Percentiles rank a stretch among this genome's conserved stretches.
Conservation (phyloP, 2,797 vertebrate species). For the Eospalax fontanierii region DNA sequence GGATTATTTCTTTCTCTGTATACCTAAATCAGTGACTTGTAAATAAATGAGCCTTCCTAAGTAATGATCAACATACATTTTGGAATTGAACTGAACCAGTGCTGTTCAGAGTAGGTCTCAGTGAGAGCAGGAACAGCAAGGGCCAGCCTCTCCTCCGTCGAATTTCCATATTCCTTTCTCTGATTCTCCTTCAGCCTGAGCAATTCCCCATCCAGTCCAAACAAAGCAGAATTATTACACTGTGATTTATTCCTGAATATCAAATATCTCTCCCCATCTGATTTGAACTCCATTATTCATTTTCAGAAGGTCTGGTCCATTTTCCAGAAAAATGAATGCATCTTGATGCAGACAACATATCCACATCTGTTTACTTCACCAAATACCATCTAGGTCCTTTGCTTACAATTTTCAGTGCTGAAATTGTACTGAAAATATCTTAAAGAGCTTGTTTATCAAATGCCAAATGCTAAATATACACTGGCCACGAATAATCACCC, state of each 20-base stretch:
- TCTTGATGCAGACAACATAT: background rate
- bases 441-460: conserved; percentile 68
- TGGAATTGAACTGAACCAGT: background rate
- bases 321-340: conserved; percentile 68
- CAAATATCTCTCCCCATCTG: conserved; percentile 38
- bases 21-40: background rate
- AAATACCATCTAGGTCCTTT: conserved; percentile 64
- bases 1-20: background rate
- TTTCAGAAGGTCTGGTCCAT: conserved; percentile 46
- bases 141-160: background rate
- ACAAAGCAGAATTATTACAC: conserved; percentile 19
- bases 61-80: background rate
- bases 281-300: conserved; percentile 74
- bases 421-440: conserved; percentile 66
- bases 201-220: background rate
- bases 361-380: conserved; percentile 52
- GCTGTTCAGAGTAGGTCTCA: conserved; percentile 2
- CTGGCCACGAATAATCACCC: background rate
- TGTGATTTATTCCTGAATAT: conserved; percentile 64
- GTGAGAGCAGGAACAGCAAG: background rate
- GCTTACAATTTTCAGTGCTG: conserved; percentile 5
- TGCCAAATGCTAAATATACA: conserved; percentile 63
- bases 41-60: background rate
- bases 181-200: background rate
- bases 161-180: background rate